phyloP scores from a whole-genome alignment of 2,888 invertebrate genomes.

The Rhagophthalmus giganteus region DNA sequence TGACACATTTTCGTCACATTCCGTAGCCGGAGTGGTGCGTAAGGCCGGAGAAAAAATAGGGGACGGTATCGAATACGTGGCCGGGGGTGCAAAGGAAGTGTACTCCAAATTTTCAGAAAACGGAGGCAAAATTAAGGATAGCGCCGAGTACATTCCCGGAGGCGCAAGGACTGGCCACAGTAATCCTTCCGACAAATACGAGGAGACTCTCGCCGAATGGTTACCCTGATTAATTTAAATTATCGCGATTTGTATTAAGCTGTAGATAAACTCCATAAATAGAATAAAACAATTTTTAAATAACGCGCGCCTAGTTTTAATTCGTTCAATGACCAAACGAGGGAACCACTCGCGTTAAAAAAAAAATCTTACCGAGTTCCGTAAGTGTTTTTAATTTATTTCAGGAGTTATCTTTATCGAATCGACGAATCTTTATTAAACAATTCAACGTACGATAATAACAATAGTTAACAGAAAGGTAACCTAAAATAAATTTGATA shows the following conservation, averaged over 20 bases:
- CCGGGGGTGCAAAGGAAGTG: constrained; percentile 70
- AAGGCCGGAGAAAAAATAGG: constrained; percentile 75
- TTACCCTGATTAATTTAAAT: not conserved
- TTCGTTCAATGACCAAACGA: too few species aligned
- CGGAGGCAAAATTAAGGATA: constrained; percentile 43
- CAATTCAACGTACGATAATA: not conserved
- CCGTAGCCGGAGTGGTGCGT: constrained; percentile 70
- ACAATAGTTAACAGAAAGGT: not conserved
- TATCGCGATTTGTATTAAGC: not conserved
- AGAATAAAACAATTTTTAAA: too few species aligned
- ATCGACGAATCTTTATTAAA: not conserved
- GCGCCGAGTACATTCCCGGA: constrained; percentile 14
- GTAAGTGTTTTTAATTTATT: too few species aligned
- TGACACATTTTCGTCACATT: constrained; percentile 74
- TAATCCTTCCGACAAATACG: not conserved
- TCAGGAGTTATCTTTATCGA: too few species aligned
- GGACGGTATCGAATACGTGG: constrained; percentile 67
- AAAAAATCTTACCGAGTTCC: too few species aligned
- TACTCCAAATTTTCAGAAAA: constrained; percentile 61
- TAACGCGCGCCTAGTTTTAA: too few species aligned
- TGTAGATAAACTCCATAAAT: too few species aligned
- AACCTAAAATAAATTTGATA: too few species aligned
- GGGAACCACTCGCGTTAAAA: too few species aligned
- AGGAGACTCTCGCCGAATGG: not conserved
- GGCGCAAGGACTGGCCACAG: not conserved